These are phyloP conservation scores for Planiliza haematocheilus DNA, from an alignment of 2,113 vertebrate species.

Conservation along the genomic window DNA sequence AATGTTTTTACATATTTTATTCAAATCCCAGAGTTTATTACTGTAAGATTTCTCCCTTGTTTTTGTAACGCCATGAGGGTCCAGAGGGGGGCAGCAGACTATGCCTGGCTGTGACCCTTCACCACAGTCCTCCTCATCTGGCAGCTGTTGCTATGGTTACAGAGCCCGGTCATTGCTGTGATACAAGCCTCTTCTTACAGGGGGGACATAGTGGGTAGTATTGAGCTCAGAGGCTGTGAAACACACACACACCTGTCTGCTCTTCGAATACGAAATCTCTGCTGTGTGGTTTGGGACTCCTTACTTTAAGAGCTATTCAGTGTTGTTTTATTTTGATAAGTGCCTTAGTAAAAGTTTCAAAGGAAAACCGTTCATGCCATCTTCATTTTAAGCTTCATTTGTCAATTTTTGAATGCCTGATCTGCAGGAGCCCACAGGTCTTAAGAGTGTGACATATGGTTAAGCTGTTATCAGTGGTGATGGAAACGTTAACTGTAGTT, in stretches of 20 bases:
- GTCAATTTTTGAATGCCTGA: too few relatives aligned
- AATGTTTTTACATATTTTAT: too few relatives aligned
- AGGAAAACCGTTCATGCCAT: background rate
- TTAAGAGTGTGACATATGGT: constrained; percentile 56
- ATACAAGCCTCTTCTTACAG: constrained; percentile 62
- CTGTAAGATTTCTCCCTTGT: constrained; percentile 33
- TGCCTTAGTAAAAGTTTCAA: background rate
- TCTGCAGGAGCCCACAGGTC: too few relatives aligned
- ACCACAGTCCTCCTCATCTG: constrained; percentile 71
- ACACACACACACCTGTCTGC: constrained; percentile 15
- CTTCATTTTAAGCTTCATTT: background rate
- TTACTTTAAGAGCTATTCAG: constrained; percentile 9
- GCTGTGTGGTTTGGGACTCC: constrained; percentile 5
- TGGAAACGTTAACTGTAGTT: constrained; percentile 63
- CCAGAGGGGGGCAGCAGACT: constrained; percentile 88
- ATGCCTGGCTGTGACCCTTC: constrained; percentile 61
- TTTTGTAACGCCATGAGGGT: constrained; percentile 60
- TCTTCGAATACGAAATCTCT: constrained; percentile 26
- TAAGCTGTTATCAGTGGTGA: constrained; percentile 56
- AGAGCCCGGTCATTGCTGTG: constrained; percentile 64
- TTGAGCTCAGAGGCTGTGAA: constrained; percentile 61
- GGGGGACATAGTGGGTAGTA: constrained; percentile 78
- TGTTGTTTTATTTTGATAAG: background rate
- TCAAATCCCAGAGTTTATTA: background rate
- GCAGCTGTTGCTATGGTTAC: constrained; percentile 93